Conservation (phyloP, 1,140 invertebrate genomes). For the Bombyx mandarina region DNA sequence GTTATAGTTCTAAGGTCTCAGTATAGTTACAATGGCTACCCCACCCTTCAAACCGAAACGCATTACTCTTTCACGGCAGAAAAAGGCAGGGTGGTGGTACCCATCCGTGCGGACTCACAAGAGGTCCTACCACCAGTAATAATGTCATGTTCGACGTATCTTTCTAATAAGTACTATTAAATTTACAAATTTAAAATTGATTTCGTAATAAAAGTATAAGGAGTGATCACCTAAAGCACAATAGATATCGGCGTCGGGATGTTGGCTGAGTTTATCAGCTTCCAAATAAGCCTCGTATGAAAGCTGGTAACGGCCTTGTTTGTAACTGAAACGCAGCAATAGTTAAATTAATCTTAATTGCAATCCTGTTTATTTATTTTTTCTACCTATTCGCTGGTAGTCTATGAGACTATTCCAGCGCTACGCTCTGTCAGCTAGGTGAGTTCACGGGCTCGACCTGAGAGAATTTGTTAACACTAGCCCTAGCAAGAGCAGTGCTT, state of each 20-base stretch:
- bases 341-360: background rate
- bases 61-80: too few relatives aligned
- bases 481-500: too few relatives aligned
- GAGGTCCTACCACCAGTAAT: background rate
- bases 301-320: slow-evolving; percentile 45
- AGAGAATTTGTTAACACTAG: too few relatives aligned
- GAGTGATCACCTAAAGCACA: slow-evolving; percentile 41
- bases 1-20: too few relatives aligned
- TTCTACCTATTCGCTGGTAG: too few relatives aligned
- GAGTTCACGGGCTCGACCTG: too few relatives aligned
- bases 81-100: too few relatives aligned
- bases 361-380: background rate
- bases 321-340: slow-evolving; percentile 26
- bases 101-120: too few relatives aligned
- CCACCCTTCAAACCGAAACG: too few relatives aligned
- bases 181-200: background rate
- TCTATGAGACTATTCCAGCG: background rate
- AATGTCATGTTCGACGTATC: background rate
- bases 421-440: too few relatives aligned
- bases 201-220: too few relatives aligned
- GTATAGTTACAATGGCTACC: too few relatives aligned
- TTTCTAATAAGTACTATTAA: background rate
- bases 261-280: slow-evolving; percentile 50
- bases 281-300: slow-evolving; percentile 51
- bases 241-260: slow-evolving; percentile 54